Evolutionary conservation across 2,888 invertebrate species (phyloP).

Genomic region (Polylopha cassiicola): DNA sequence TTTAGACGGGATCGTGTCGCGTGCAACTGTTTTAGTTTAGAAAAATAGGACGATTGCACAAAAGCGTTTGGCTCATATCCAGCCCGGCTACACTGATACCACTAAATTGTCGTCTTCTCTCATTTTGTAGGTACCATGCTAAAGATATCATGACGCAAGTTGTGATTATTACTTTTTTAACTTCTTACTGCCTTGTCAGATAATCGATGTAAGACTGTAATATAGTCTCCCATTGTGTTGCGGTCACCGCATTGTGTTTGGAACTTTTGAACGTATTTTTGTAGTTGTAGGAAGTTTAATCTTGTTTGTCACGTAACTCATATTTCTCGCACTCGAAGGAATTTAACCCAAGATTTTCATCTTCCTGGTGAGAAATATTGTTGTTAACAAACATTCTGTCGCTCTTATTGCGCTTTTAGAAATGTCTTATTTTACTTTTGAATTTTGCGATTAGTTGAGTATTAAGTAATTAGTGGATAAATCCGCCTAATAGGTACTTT

Average conservation of each 20-base stretch:
- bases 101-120: constrained; percentile 54
- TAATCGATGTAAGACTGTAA: too few species aligned
- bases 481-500: too few species aligned
- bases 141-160: background rate
- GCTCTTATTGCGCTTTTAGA: background rate
- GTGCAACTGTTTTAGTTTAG: constrained; percentile 68
- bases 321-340: constrained; percentile 49
- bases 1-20: constrained; percentile 49
- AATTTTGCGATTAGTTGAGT: too few species aligned
- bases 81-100: constrained; percentile 59
- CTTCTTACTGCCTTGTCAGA: too few species aligned
- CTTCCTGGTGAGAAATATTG: constrained; percentile 28
- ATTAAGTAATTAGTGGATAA: too few species aligned
- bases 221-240: too few species aligned
- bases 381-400: background rate
- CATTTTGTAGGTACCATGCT: constrained; percentile 1
- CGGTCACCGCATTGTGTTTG: too few species aligned
- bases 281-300: constrained; percentile 7
- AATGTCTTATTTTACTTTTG: too few species aligned
- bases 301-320: constrained; percentile 50
- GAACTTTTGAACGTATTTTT: background rate
- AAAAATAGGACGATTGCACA: constrained; percentile 77
- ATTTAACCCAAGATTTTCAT: constrained; percentile 52
- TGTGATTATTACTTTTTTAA: background rate
- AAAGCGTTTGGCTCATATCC: constrained; percentile 69